Percentiles rank a stretch among this genome's conserved stretches.
Conservation (phyloP, 2,888 invertebrate species). For the Geotrupes spiniger region DNA sequence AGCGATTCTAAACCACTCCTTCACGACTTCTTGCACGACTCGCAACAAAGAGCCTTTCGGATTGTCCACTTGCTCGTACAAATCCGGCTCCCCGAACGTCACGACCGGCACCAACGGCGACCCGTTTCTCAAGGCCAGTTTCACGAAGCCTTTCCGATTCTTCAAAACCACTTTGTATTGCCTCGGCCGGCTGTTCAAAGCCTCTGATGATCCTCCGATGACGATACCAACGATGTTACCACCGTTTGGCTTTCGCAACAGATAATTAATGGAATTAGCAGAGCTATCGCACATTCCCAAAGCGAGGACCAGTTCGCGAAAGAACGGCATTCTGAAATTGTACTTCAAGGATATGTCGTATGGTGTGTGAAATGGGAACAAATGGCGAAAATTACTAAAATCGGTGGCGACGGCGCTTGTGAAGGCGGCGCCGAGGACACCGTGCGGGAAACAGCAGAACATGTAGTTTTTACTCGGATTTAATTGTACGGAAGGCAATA, state of each 20-base stretch:
- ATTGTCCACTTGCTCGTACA: slow-evolving; percentile 73
- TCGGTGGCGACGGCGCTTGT: slow-evolving; percentile 77
- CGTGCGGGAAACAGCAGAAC: slow-evolving; percentile 89
- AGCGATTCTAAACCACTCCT: slow-evolving; percentile 67
- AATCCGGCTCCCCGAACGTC: slow-evolving; percentile 86
- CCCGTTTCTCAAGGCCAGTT: slow-evolving; percentile 53
- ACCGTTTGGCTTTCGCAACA: slow-evolving; percentile 54
- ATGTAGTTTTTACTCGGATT: slow-evolving; percentile 80
- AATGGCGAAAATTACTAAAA: slow-evolving; percentile 50
- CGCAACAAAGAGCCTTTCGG: slow-evolving; percentile 68
- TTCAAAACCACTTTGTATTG: slow-evolving; percentile 69
- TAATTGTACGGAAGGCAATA: slow-evolving; percentile 79
- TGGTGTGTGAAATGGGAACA: slow-evolving; percentile 54
- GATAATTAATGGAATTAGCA: slow-evolving; percentile 62
- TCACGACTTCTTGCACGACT: slow-evolving; percentile 66
- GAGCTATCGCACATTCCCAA: slow-evolving; percentile 60
- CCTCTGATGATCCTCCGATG: slow-evolving; percentile 88
- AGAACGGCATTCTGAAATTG: slow-evolving; percentile 70
- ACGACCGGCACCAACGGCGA: slow-evolving; percentile 83
- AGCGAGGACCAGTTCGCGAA: slow-evolving; percentile 64
- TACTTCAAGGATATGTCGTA: slow-evolving; percentile 57
- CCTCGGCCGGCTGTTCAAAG: slow-evolving; percentile 77
- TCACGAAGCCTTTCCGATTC: slow-evolving; percentile 63
- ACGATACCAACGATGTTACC: slow-evolving; percentile 71
- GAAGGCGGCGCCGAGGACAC: slow-evolving; percentile 64